A percentile compares a stretch with the other conserved stretches of the same genome.
Evolutionary conservation across 1,140 invertebrate genomes (phyloP).

Genomic region (Trachymyrmex septentrionalis): DNA sequence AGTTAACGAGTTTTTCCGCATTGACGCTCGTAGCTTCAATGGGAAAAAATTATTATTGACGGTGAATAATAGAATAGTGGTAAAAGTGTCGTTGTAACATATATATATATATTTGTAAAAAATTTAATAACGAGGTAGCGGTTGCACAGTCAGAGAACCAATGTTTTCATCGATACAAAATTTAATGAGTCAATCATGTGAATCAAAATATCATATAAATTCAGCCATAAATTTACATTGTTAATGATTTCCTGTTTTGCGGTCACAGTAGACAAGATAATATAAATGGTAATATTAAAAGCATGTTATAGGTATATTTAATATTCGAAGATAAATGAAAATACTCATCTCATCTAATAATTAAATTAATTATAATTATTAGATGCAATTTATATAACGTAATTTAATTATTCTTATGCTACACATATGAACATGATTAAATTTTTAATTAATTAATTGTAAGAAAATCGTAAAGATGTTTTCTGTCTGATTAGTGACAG

Average conservation of each 20-base stretch:
- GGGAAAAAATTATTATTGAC: conserved; percentile 33
- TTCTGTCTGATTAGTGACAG: neutral
- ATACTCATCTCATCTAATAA: neutral
- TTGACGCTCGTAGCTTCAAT: conserved; percentile 5
- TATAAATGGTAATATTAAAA: conserved; percentile 21
- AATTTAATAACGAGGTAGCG: conserved; percentile 30
- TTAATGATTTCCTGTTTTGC: conserved; percentile 22
- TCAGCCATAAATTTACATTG: conserved; percentile 20
- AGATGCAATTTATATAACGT: neutral
- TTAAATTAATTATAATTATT: conserved; percentile 39
- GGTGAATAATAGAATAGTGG: conserved; percentile 24
- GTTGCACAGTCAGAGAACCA: neutral
- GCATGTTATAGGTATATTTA: neutral
- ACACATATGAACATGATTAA: neutral
- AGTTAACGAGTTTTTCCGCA: conserved; percentile 31
- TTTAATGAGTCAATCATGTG: neutral
- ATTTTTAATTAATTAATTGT: neutral
- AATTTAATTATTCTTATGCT: neutral
- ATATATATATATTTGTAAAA: neutral
- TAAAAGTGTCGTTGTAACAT: conserved; percentile 6
- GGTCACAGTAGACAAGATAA: neutral
- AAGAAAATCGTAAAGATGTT: neutral
- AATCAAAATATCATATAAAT: neutral
- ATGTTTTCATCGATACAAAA: conserved; percentile 1
- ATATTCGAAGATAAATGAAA: neutral